These are phyloP conservation scores for Epizoanthus ramosus DNA, from an alignment of 92 coral and sea anemone genomes.

Conservation along the genomic window DNA sequence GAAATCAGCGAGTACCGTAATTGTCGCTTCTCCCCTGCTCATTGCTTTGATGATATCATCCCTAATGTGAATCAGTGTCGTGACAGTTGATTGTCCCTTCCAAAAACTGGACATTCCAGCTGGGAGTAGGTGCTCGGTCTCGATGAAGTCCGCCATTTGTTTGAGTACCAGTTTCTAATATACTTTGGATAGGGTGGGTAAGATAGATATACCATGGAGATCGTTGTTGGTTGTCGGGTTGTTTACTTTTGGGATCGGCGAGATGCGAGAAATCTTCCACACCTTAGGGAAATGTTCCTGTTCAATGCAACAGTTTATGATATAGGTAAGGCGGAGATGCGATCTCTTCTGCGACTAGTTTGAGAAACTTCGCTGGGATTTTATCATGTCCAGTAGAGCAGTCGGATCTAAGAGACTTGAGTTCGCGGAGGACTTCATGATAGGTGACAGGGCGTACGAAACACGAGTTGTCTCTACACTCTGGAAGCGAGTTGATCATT, in stretches of 20 bases:
- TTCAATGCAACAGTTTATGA: conserved; percentile 13
- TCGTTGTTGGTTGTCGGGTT: conserved; percentile 18
- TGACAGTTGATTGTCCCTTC: conserved; percentile 28
- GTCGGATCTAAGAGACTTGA: too few species aligned
- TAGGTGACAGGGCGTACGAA: conserved; percentile 19
- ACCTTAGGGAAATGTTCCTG: conserved; percentile 20
- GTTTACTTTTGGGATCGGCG: too few species aligned
- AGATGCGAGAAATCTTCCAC: conserved; percentile 16
- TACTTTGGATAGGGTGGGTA: conserved; percentile 6
- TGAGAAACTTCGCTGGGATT: conserved; percentile 25
- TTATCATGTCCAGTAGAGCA: too few species aligned
- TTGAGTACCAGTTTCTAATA: background rate
- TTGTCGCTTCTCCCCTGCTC: conserved; percentile 31
- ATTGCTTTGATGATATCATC: conserved; percentile 29
- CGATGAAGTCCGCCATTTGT: conserved; percentile 4
- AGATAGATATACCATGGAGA: background rate
- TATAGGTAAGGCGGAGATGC: conserved; percentile 5
- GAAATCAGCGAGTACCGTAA: conserved; percentile 28
- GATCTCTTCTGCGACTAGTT: conserved; percentile 10
- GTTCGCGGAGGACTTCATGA: conserved; percentile 29
- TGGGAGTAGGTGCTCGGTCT: conserved; percentile 22
- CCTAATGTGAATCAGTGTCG: conserved; percentile 12
- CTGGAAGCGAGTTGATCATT: too few species aligned
- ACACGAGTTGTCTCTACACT: conserved; percentile 24
- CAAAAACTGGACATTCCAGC: conserved; percentile 16